These are phyloP conservation scores for Callocephalon fimbriatum DNA, from an alignment of 2,113 vertebrate species.

Conservation along the genomic window DNA sequence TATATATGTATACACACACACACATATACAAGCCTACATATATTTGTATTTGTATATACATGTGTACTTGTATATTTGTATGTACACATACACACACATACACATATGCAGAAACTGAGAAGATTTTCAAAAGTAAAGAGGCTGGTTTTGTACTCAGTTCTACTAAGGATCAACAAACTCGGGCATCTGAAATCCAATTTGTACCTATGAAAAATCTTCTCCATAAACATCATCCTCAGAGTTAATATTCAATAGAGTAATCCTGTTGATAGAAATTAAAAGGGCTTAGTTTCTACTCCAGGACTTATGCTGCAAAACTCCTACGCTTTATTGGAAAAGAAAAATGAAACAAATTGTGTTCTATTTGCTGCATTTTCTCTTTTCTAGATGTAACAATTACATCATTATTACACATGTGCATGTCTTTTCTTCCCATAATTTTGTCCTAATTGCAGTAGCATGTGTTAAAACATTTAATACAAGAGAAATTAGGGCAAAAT, in stretches of 20 bases:
- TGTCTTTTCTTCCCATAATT: not conserved
- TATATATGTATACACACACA: rapidly evolving
- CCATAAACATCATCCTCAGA: not conserved
- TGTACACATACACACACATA: not conserved
- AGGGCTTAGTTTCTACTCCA: not conserved
- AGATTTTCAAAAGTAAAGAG: not conserved
- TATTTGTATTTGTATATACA: not conserved
- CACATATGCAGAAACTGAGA: not conserved
- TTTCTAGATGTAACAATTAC: not conserved
- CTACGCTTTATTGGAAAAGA: not conserved
- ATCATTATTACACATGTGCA: not conserved
- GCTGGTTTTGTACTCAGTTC: not conserved
- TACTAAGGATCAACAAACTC: not conserved
- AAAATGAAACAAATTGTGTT: not conserved
- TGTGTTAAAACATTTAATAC: not conserved
- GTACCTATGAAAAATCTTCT: not conserved
- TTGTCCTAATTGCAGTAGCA: not conserved
- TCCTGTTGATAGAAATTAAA: not conserved
- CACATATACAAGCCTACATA: not conserved
- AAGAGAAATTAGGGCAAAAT: not conserved
- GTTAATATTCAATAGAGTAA: not conserved
- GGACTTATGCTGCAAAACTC: not conserved
- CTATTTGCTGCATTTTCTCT: not conserved
- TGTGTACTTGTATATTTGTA: not conserved
- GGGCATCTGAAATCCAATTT: not conserved